A percentile compares a stretch with the other conserved stretches of the same genome.
These are phyloP conservation scores for Drosophila virilis DNA, from an alignment of 1,140 invertebrate species.

Conservation along the genomic window DNA sequence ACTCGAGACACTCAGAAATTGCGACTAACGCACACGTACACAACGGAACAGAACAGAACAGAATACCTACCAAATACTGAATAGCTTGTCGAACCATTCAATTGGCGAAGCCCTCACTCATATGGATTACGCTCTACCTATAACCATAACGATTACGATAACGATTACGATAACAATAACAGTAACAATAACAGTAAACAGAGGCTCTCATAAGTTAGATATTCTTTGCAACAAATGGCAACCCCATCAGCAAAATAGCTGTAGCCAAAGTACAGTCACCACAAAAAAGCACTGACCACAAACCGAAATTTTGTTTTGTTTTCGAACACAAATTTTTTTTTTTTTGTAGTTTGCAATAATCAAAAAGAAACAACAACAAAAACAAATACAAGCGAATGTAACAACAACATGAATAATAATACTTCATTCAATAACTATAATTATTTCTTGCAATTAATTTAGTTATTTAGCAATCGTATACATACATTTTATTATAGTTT, in stretches of 20 bases:
- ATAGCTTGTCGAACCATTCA: slow-evolving; percentile 66
- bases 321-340: slow-evolving; percentile 48
- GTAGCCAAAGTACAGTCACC: slow-evolving; percentile 59
- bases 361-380: slow-evolving; percentile 38
- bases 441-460: slow-evolving; percentile 68
- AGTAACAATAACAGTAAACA: slow-evolving; percentile 51
- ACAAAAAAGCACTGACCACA: slow-evolving; percentile 52
- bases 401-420: slow-evolving; percentile 50
- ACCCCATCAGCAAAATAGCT: slow-evolving; percentile 39
- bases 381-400: slow-evolving; percentile 32
- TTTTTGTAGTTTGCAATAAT: slow-evolving; percentile 75
- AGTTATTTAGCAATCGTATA: slow-evolving; percentile 57
- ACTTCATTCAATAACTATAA: slow-evolving; percentile 52
- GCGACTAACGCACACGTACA: neutral
- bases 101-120: slow-evolving; percentile 51
- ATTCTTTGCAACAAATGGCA: slow-evolving; percentile 59
- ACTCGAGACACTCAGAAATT: slow-evolving; percentile 38
- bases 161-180: slow-evolving; percentile 51
- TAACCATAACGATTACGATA: slow-evolving; percentile 39
- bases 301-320: slow-evolving; percentile 75
- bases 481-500: slow-evolving; percentile 36
- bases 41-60: slow-evolving; percentile 17
- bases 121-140: slow-evolving; percentile 32
- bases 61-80: slow-evolving; percentile 62
- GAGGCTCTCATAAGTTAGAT: slow-evolving; percentile 81